Evolutionary conservation across 2,888 invertebrate genomes (phyloP).

Genomic region (Drosophila subquinaria): DNA sequence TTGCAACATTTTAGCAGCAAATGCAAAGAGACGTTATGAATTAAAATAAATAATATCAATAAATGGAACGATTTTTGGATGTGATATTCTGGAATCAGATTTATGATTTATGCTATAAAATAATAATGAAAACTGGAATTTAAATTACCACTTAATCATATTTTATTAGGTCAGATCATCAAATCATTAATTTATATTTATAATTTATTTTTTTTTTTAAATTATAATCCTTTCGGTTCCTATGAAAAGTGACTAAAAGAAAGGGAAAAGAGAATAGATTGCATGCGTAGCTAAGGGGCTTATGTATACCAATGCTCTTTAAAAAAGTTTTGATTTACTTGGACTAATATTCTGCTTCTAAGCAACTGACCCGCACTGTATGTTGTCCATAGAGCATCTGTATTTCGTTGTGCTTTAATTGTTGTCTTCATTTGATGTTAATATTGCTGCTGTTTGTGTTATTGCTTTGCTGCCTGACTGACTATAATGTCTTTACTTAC

Average conservation of each 20-base stretch:
- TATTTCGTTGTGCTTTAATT: conserved; percentile 28
- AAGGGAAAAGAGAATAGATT: background rate
- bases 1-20: background rate
- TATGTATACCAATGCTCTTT: background rate
- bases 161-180: no score
- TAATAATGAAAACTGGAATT: no score
- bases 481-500: conserved; percentile 72
- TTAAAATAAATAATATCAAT: no score
- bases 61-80: no score
- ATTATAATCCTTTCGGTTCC: no score
- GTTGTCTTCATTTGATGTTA: conserved; percentile 28
- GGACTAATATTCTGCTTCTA: background rate
- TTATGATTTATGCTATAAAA: no score
- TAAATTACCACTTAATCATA: no score
- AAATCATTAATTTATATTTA: no score
- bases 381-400: conserved; percentile 29
- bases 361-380: background rate
- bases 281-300: background rate
- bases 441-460: conserved; percentile 50
- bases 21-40: background rate
- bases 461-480: conserved; percentile 48
- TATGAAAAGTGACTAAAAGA: no score
- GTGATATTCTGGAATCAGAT: no score
- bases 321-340: background rate
- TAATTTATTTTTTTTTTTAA: no score